Evolutionary conservation across 2,888 invertebrate species (phyloP).

Genomic region (Nephrotoma flavescens): DNA sequence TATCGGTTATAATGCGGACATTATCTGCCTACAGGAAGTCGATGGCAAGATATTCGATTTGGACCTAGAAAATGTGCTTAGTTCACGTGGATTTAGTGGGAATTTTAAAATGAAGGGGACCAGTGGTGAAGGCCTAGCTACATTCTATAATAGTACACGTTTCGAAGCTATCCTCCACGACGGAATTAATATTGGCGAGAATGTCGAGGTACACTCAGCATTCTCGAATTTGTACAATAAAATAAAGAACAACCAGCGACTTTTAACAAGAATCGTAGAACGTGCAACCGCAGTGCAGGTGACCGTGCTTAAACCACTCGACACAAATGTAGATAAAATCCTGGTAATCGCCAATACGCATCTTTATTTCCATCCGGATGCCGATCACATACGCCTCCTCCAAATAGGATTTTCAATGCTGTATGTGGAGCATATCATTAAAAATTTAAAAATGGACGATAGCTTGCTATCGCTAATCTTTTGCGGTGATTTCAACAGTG

Average conservation of each 20-base stretch:
- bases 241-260: constrained; percentile 40
- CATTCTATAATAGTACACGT: constrained; percentile 54
- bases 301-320: constrained; percentile 40
- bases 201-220: constrained; percentile 35
- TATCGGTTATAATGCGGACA: constrained; percentile 68
- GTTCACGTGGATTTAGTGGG: constrained; percentile 39
- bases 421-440: constrained; percentile 46
- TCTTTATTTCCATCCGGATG: constrained; percentile 83
- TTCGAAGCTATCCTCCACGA: constrained; percentile 41
- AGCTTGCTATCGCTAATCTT: constrained; percentile 52
- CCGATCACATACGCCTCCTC: constrained; percentile 75
- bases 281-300: constrained; percentile 53
- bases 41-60: constrained; percentile 60
- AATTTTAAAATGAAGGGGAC: constrained; percentile 57
- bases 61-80: constrained; percentile 47
- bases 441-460: constrained; percentile 19
- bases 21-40: constrained; percentile 88
- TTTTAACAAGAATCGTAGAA: constrained; percentile 42
- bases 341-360: constrained; percentile 75
- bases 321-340: constrained; percentile 33
- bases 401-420: constrained; percentile 64
- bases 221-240: constrained; percentile 44
- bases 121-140: constrained; percentile 64
- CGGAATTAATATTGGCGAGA: constrained; percentile 43
- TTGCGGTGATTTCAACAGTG: constrained; percentile 89